Evolutionary conservation across 2,888 invertebrate species (phyloP).

Genomic region (Dendrolimus houi): DNA sequence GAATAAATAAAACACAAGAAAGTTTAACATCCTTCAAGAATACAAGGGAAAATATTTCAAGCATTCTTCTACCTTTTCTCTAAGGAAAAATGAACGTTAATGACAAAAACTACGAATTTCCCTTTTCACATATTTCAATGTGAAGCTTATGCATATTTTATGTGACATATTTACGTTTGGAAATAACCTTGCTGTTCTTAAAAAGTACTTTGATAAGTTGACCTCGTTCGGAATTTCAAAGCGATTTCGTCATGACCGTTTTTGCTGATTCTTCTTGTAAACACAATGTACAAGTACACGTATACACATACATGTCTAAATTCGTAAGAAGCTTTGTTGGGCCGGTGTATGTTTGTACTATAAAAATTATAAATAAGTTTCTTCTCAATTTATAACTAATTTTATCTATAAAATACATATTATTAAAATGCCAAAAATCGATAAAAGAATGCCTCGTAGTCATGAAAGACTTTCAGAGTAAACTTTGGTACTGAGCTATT

Average conservation of each 20-base stretch:
- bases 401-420: too few relatives aligned
- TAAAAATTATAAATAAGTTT: too few relatives aligned
- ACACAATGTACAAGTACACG: too few relatives aligned
- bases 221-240: neutral
- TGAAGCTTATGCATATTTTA: neutral
- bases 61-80: neutral
- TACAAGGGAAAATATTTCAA: neutral
- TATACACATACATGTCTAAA: too few relatives aligned
- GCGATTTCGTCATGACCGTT: neutral
- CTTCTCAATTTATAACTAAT: too few relatives aligned
- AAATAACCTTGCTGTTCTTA: neutral
- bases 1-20: neutral
- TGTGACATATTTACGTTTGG: neutral
- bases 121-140: neutral
- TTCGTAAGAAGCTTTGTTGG: too few relatives aligned
- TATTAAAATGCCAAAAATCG: too few relatives aligned
- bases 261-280: too few relatives aligned
- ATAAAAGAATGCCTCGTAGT: too few relatives aligned
- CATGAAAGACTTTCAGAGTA: too few relatives aligned
- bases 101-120: neutral
- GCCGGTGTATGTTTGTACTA: too few relatives aligned
- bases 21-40: neutral
- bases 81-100: slow-evolving; percentile 5
- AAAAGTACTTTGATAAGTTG: neutral
- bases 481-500: too few relatives aligned